These are phyloP conservation scores for Antennarius maculatus DNA, from an alignment of 2,797 vertebrate species.

Conservation along the genomic window DNA sequence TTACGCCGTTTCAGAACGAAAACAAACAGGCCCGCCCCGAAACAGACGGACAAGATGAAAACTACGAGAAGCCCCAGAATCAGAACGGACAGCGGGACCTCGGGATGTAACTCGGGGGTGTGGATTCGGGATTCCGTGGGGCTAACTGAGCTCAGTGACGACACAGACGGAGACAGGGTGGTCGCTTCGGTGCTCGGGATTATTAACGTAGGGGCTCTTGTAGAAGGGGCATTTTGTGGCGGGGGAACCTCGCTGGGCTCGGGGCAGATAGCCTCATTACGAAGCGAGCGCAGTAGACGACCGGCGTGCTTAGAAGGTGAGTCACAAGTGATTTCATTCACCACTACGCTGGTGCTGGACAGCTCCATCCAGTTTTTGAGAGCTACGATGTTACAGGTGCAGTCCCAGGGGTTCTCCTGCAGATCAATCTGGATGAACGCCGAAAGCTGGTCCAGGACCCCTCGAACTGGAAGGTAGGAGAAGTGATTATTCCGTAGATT, in stretches of 20 bases:
- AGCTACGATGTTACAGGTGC: conserved; percentile 93
- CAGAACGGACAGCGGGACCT: conserved; percentile 95
- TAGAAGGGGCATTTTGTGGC: conserved; percentile 61
- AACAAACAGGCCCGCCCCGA: conserved; percentile 95
- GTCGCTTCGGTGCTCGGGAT: conserved; percentile 83
- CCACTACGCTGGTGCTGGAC: conserved; percentile 90
- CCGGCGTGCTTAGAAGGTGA: conserved; percentile 93
- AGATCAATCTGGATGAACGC: conserved; percentile 98
- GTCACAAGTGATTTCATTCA: conserved; percentile 96
- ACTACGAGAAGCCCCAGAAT: conserved; percentile 96
- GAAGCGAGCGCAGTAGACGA: conserved; percentile 90
- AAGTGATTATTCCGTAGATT: conserved; percentile 98
- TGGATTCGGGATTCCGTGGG: conserved; percentile 81
- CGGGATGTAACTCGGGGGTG: conserved; percentile 86
- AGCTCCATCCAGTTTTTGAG: conserved; percentile 98
- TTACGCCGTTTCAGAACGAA: conserved; percentile 96
- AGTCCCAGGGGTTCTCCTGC: conserved; percentile 99
- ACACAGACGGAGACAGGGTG: conserved; percentile 37
- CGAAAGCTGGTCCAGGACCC: conserved; percentile 94
- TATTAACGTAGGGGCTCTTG: conserved; percentile 82
- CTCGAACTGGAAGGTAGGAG: conserved; percentile 90
- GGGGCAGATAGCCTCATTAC: conserved; percentile 93
- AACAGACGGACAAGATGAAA: conserved; percentile 96
- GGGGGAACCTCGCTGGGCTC: conserved; percentile 86
- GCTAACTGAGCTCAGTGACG: conserved; percentile 69